Base-by-base conservation (phyloP, 2,888 invertebrate genomes). In the Ophion ventricosus region DNA sequence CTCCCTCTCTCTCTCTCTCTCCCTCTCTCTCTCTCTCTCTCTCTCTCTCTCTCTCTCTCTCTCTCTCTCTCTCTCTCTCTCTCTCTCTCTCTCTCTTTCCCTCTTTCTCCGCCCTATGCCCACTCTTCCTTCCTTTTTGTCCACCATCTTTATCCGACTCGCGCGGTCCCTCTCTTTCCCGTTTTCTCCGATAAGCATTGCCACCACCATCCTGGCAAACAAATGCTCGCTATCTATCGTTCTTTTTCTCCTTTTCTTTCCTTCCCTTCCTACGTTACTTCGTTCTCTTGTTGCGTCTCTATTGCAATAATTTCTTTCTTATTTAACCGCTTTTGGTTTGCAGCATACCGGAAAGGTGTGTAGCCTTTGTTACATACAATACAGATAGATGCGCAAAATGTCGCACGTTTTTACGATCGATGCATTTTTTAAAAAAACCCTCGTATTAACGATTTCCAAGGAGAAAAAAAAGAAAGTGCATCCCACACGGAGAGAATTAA, bases 121-220 rank as follows among this genome's bases (percentile, higher is more conserved):
- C 79, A 61, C 20, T 40, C 76, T 80, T 86, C 72, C 73, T 69
- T 67, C 69, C 81, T 83, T 59, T 43, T 43, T 11, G 40, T 54
- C 76, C 54, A 20, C 61, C 76, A 59, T 73, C 80, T 78, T 81
- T 84, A 84, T 81, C 73, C 72, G 63, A 49, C 80, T 63, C 56
- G 73, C 80, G 61, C 20, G 23, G 57, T 63, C 20, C 63, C 74
- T 66, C 77, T 79, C 67, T 63, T 54, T 57, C 67, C 35, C 78
- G 72, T 70, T 75, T 57, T 82, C 29, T n/a, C 29, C 73, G 85
- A 82, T 86, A 83, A 84, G 79, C 54, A 35, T 49, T 77, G 72
- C 83, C 74, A 80, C 79, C 81, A 80, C 86, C 87, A 85, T 87
- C 89, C 86, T 86, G 74, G 75, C 84, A 70, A 85, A 86, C 87